Evolutionary conservation across 2,797 vertebrate genomes (phyloP).

Genomic region (Karalla daura): DNA sequence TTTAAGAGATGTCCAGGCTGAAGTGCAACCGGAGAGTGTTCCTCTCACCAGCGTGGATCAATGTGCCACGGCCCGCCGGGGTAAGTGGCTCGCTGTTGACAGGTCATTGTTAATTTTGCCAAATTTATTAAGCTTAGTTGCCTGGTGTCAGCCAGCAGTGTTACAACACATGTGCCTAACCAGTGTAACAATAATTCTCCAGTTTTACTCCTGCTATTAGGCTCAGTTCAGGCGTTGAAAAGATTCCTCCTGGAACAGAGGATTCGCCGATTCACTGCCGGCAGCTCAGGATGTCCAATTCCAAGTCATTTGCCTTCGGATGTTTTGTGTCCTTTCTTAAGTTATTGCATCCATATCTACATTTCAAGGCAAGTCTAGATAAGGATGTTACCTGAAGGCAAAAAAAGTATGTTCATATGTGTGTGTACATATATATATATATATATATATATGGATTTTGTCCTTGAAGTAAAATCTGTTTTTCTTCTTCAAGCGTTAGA

Average conservation of each 20-base stretch:
- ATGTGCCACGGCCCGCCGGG: conserved; percentile 57
- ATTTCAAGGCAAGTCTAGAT: conserved; percentile 29
- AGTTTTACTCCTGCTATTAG: conserved; percentile 33
- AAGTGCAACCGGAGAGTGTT: conserved; percentile 64
- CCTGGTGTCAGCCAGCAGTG: conserved; percentile 28
- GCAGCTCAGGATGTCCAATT: conserved; percentile 13
- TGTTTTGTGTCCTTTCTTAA: conserved; percentile 23
- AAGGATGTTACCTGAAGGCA: conserved; percentile 10
- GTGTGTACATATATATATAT: too few species aligned
- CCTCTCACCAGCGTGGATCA: conserved; percentile 67
- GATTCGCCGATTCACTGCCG: conserved; percentile 11
- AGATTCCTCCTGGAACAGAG: conserved; percentile 4
- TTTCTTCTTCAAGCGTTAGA: conserved; percentile 16
- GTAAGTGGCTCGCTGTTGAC: conserved; percentile 61
- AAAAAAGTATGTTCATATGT: too few species aligned
- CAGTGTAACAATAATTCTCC: conserved; percentile 12
- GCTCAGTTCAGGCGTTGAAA: conserved; percentile 3
- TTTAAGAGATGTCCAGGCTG: conserved; percentile 70
- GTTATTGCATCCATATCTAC: conserved; percentile 20
- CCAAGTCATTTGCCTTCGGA: conserved; percentile 21
- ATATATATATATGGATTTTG: conserved; percentile 17
- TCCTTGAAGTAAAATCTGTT: conserved; percentile 22
- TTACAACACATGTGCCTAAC: conserved; percentile 11
- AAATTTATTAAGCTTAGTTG: conserved; percentile 60
- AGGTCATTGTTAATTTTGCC: conserved; percentile 68